Conservation (phyloP, 2,113 vertebrate species). For the Rhegmatorhina hoffmannsi region DNA sequence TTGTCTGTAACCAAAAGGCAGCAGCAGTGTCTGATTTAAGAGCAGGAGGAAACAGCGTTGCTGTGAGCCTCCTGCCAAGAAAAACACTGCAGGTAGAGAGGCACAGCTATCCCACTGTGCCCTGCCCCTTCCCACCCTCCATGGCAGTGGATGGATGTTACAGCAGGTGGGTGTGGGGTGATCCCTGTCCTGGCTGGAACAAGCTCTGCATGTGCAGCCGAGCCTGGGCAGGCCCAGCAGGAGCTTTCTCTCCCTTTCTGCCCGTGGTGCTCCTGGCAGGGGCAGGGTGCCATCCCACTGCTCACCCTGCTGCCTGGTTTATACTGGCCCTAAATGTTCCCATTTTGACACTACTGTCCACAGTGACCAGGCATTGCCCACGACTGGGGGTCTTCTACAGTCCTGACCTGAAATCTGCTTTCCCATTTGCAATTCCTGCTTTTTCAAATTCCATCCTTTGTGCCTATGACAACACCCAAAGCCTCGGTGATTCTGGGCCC, state of each 20-base stretch:
- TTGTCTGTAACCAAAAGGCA: neutral
- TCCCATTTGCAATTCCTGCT: neutral
- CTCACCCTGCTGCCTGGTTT: neutral
- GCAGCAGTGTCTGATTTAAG: neutral
- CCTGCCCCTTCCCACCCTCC: neutral
- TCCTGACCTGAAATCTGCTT: neutral
- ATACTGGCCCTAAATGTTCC: accelerated
- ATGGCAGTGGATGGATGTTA: accelerated
- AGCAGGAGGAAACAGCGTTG: neutral
- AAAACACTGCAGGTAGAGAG: neutral
- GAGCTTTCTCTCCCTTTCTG: neutral
- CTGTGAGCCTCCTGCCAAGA: neutral
- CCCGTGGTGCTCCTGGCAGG: neutral
- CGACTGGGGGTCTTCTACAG: neutral
- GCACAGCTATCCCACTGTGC: neutral
- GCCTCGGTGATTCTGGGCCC: neutral
- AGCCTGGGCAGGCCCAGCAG: neutral
- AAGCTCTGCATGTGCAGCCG: neutral
- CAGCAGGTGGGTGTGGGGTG: neutral
- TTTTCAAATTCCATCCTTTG: neutral
- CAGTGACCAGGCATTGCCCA: neutral
- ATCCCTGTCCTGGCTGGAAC: neutral
- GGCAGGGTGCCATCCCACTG: neutral
- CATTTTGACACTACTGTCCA: neutral
- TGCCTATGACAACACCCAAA: neutral